These are phyloP conservation scores for Gallinago paraguaiae DNA, from an alignment of 2,113 vertebrate species.

Conservation along the genomic window DNA sequence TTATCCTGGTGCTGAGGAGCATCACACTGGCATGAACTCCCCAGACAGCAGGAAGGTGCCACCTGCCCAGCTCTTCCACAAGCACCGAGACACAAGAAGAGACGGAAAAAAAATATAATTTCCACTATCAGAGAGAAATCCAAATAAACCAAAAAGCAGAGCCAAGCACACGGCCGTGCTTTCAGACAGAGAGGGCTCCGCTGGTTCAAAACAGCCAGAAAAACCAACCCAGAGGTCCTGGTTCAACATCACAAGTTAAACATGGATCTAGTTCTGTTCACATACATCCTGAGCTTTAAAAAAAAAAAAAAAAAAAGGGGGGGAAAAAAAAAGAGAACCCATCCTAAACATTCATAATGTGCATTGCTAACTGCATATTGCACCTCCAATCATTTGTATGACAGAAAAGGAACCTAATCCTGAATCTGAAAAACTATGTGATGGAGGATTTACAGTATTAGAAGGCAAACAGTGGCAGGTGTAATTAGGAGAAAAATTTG, in stretches of 20 bases:
- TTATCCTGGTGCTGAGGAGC: neutral
- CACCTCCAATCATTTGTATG: constrained; percentile 73
- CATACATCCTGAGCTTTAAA: neutral
- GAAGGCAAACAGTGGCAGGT: constrained; percentile 88
- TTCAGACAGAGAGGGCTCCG: neutral
- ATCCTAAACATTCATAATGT: constrained; percentile 16
- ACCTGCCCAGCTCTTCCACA: neutral
- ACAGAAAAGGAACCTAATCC: constrained; percentile 82
- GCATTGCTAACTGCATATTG: constrained; percentile 43
- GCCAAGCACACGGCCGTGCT: rapidly evolving
- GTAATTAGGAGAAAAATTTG: constrained; percentile 94
- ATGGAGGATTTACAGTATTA: constrained; percentile 90
- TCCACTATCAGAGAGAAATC: neutral
- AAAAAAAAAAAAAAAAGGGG: neutral
- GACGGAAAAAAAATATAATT: rapidly evolving
- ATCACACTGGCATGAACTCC: neutral
- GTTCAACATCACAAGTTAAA: neutral
- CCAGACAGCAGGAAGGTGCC: neutral
- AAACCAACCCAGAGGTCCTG: neutral
- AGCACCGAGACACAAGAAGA: neutral
- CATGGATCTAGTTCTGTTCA: neutral
- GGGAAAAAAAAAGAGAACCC: neutral
- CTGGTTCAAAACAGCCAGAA: neutral
- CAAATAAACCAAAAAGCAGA: neutral
- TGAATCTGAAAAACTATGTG: constrained; percentile 82